A percentile compares a stretch with the other conserved stretches of the same genome.
phyloP scores from a whole-genome alignment of 92 coral and sea anemone species.

The Umimayanthus kanabou region DNA sequence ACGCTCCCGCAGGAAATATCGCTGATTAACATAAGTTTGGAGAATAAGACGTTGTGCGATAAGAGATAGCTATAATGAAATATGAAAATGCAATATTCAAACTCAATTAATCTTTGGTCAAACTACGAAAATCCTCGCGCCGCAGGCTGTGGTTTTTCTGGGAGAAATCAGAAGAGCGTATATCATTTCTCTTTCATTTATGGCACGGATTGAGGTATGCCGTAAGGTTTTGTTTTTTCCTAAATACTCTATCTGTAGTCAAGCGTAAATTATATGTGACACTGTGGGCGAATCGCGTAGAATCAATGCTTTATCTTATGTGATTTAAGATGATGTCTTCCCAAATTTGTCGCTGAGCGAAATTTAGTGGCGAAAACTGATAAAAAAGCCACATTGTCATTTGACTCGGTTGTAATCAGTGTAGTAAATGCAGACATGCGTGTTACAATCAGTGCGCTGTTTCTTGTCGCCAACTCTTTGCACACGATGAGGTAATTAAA shows the following conservation, averaged over 20 bases:
- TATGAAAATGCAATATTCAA: constrained; percentile 27
- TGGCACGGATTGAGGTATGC: constrained; percentile 20
- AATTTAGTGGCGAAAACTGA: constrained; percentile 1
- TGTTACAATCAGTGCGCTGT: neutral
- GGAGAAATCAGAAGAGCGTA: neutral
- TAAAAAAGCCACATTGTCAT: neutral
- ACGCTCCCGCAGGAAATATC: neutral
- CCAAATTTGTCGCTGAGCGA: neutral
- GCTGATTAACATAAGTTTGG: constrained; percentile 20
- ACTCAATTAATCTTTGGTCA: constrained; percentile 12
- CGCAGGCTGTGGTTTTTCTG: neutral
- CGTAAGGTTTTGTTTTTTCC: neutral
- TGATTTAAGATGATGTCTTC: neutral
- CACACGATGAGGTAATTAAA: neutral
- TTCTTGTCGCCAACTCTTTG: neutral
- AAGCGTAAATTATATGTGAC: too few relatives aligned
- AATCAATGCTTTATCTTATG: neutral
- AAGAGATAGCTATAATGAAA: constrained; percentile 14
- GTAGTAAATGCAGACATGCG: neutral
- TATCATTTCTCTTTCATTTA: neutral
- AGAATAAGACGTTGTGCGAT: constrained; percentile 24
- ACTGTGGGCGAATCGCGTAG: neutral
- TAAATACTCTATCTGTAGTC: neutral
- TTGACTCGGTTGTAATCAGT: neutral
- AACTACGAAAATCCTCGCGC: neutral